Percentiles rank a stretch among this genome's conserved stretches.
Conservation (phyloP, 2,113 vertebrate genomes). For the Emydura subglobosa region DNA sequence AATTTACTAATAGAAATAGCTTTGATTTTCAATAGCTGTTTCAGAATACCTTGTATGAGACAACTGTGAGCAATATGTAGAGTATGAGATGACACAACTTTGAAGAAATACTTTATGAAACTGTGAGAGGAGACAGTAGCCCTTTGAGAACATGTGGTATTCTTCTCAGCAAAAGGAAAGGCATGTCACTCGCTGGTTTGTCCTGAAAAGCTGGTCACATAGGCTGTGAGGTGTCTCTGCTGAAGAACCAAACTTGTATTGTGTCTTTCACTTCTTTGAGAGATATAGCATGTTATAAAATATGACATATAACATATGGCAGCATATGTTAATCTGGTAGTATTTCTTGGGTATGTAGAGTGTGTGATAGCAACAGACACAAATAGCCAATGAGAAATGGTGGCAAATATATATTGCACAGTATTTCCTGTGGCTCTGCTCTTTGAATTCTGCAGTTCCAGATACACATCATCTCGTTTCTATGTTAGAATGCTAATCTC, state of each 20-base stretch:
- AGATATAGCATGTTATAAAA: background rate
- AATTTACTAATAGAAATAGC: too few species aligned
- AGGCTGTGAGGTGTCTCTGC: background rate
- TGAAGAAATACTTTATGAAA: too few species aligned
- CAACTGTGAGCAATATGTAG: too few species aligned
- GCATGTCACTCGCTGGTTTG: slow-evolving; percentile 5
- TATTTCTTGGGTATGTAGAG: background rate
- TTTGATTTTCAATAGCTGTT: too few species aligned
- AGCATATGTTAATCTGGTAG: background rate
- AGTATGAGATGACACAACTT: too few species aligned
- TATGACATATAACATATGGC: background rate
- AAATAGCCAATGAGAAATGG: slow-evolving; percentile 32
- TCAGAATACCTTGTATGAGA: too few species aligned
- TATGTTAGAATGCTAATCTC: background rate
- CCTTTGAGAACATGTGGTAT: too few species aligned
- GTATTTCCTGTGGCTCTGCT: slow-evolving; percentile 16
- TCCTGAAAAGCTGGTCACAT: background rate
- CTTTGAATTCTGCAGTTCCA: slow-evolving; percentile 35
- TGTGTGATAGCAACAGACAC: slow-evolving; percentile 31
- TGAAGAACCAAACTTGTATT: background rate
- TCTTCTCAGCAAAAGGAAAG: background rate
- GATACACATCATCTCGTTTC: background rate
- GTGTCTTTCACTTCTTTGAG: slow-evolving; percentile 7
- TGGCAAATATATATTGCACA: slow-evolving; percentile 41
- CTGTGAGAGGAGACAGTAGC: too few species aligned